phyloP scores from a whole-genome alignment of 1,140 invertebrate genomes.

The Drosophila mojavensis region DNA sequence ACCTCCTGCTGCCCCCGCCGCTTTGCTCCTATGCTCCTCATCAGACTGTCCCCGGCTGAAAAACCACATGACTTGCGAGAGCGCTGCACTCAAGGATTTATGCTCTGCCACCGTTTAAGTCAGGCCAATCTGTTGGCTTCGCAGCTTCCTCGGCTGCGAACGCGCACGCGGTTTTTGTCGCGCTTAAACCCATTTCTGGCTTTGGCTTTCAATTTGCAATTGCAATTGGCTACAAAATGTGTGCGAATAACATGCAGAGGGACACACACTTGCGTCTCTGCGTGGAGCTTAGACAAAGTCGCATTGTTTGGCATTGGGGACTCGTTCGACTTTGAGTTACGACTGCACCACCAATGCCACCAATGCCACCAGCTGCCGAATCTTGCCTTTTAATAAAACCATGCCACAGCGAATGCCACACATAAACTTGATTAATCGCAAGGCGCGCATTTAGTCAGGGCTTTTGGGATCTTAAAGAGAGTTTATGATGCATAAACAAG shows the following conservation, averaged over 20 bases:
- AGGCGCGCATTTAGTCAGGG: not conserved
- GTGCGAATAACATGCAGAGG: conserved; percentile 28
- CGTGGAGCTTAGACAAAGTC: conserved; percentile 28
- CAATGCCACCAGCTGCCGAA: conserved; percentile 10
- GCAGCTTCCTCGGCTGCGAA: conserved; percentile 18
- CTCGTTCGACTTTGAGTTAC: conserved; percentile 26
- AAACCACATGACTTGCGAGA: conserved; percentile 44
- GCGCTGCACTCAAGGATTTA: conserved; percentile 62
- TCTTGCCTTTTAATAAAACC: conserved; percentile 5
- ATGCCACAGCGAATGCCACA: not conserved
- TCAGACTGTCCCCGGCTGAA: conserved; percentile 27
- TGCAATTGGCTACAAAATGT: conserved; percentile 40
- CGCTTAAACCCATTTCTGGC: conserved; percentile 33
- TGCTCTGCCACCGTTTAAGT: conserved; percentile 64
- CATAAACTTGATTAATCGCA: not conserved
- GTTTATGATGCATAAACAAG: conserved; percentile 1
- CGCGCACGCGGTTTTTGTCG: conserved; percentile 45
- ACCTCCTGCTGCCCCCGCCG: not conserved
- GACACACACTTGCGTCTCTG: not conserved
- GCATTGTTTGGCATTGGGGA: conserved; percentile 3
- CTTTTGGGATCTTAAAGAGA: not conserved
- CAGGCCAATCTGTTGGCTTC: conserved; percentile 60
- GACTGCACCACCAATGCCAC: not conserved
- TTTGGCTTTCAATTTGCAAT: conserved; percentile 65
- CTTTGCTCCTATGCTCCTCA: not conserved